phyloP scores from a whole-genome alignment of 1,140 invertebrate genomes.

The Paraescarpia echinospica region DNA sequence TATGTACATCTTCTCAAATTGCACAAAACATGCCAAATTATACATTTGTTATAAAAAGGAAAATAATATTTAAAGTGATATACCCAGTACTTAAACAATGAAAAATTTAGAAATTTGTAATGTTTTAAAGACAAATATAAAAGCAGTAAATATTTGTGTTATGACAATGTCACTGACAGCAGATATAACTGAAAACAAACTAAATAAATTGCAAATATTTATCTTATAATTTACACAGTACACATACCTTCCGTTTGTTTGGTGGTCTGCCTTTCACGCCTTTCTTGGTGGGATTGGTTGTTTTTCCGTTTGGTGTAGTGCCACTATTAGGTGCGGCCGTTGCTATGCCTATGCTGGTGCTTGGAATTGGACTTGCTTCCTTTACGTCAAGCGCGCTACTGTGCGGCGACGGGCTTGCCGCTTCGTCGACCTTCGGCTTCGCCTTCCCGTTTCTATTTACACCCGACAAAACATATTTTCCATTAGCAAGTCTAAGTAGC shows the following conservation, averaged over 20 bases:
- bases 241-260: slow-evolving; percentile 5
- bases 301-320: neutral
- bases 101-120: too few relatives aligned
- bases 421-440: slow-evolving; percentile 22
- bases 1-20: neutral
- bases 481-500: slow-evolving; percentile 38
- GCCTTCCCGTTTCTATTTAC: slow-evolving; percentile 16
- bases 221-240: neutral
- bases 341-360: neutral
- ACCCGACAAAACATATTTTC: slow-evolving; percentile 36
- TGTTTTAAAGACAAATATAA: too few relatives aligned
- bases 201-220: neutral
- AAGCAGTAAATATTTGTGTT: too few relatives aligned
- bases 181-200: neutral
- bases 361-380: neutral
- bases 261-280: neutral
- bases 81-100: too few relatives aligned
- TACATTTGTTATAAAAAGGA: neutral
- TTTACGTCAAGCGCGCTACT: slow-evolving; percentile 19
- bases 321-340: too few relatives aligned
- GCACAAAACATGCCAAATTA: too few relatives aligned
- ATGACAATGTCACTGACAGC: too few relatives aligned
- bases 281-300: neutral
- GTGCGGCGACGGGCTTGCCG: slow-evolving; percentile 17
- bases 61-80: neutral